phyloP scores from a whole-genome alignment of 1,140 invertebrate species.

The Meloidogyne chitwoodi region DNA sequence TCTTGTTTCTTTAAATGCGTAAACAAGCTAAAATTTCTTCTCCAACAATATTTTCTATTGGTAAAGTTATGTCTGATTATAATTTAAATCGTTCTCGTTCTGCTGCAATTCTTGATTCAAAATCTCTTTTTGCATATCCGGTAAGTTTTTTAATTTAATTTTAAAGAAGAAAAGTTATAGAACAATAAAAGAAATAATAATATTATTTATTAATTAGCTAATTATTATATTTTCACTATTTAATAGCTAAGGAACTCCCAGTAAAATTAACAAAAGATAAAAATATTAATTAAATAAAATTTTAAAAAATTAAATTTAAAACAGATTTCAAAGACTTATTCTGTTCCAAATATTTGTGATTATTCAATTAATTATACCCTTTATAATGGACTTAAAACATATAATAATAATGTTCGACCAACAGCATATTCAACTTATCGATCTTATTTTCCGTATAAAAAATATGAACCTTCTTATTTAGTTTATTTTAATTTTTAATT shows the following conservation, averaged over 20 bases:
- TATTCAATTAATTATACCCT: slow-evolving; percentile 3
- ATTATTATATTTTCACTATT: no score
- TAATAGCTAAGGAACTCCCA: no score
- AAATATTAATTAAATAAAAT: neutral
- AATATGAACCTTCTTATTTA: neutral
- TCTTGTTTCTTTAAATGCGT: neutral
- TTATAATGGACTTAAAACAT: neutral
- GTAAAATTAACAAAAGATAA: no score
- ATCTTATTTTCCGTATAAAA: slow-evolving; percentile 10
- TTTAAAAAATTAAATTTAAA: neutral
- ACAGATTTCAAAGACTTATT: slow-evolving; percentile 18
- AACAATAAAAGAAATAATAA: no score
- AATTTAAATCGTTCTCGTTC: slow-evolving; percentile 11
- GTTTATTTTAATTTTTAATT: neutral
- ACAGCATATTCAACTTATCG: slow-evolving; percentile 2
- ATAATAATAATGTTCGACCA: neutral
- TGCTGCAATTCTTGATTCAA: slow-evolving; percentile 8
- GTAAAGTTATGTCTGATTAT: slow-evolving; percentile 1
- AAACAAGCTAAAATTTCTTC: neutral
- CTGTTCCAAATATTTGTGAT: slow-evolving; percentile 1
- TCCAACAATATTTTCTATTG: neutral
- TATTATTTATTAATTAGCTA: no score
- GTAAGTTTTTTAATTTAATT: neutral
- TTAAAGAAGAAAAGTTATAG: neutral
- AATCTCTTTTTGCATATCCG: slow-evolving; percentile 8